Percentiles rank a stretch among this genome's conserved stretches.
phyloP scores from a whole-genome alignment of 2,797 vertebrate species.

The Sarcoramphus papa region DNA sequence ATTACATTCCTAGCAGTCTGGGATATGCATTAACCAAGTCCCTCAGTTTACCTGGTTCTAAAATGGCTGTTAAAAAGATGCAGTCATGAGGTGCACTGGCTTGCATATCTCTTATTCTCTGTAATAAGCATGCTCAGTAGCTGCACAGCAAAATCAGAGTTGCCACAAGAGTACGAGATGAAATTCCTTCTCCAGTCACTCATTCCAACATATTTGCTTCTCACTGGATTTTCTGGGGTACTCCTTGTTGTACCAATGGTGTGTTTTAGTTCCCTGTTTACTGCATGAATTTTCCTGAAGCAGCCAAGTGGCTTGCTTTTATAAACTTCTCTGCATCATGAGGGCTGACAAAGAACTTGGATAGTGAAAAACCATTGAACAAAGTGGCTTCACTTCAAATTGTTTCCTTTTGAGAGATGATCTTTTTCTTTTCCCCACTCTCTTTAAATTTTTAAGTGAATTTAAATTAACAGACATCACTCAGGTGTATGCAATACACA shows the following conservation, averaged over 20 bases:
- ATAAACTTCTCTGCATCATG: neutral
- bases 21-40: neutral
- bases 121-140: neutral
- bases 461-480: neutral
- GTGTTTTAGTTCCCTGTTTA: neutral
- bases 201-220: neutral
- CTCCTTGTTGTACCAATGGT: neutral
- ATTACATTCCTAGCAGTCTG: neutral
- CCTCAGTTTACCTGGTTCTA: neutral
- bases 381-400: neutral
- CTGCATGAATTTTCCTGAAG: neutral
- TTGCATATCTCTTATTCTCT: neutral
- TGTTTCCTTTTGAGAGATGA: neutral
- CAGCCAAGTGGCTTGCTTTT: neutral
- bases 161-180: neutral
- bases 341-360: neutral
- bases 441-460: neutral
- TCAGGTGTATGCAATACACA: neutral
- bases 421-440: neutral
- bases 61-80: neutral
- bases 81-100: rapidly evolving
- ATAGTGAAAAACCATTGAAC: neutral
- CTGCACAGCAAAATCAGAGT: neutral
- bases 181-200: neutral
- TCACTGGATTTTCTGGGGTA: neutral